Conservation (phyloP, 2,888 invertebrate species). For the Drosophila peninsularis region DNA sequence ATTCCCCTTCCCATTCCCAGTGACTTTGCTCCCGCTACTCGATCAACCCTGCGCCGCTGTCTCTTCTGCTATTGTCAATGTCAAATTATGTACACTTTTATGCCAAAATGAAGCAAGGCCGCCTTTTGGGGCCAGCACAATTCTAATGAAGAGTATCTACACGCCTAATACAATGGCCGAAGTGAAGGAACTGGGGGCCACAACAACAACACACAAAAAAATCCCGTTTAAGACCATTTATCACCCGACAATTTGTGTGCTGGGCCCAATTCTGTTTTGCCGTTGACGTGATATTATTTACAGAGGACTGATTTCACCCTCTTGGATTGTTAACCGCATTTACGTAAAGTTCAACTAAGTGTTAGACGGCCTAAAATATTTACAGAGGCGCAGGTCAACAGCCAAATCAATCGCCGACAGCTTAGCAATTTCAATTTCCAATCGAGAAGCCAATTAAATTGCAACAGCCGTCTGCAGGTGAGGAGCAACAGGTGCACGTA, state of each 20-base stretch:
- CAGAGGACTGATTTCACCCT: constrained; percentile 79
- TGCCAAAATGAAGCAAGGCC: constrained; percentile 71
- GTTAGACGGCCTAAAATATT: constrained; percentile 34
- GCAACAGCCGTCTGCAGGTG: constrained; percentile 16
- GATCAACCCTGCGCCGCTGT: constrained; percentile 32
- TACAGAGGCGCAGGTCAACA: constrained; percentile 32
- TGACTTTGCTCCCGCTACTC: constrained; percentile 9
- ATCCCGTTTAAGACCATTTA: constrained; percentile 85
- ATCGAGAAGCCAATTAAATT: constrained; percentile 30
- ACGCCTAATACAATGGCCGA: constrained; percentile 37
- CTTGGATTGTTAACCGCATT: constrained; percentile 59
- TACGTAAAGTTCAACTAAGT: constrained; percentile 39
- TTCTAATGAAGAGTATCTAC: constrained; percentile 61
- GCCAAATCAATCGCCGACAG: constrained; percentile 31
- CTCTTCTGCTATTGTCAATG: constrained; percentile 76
- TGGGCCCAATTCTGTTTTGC: constrained; percentile 53
- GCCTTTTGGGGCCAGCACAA: constrained; percentile 28
- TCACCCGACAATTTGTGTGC: constrained; percentile 80
- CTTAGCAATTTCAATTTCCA: constrained; percentile 18
- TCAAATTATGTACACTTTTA: constrained; percentile 82
- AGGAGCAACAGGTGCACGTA: constrained; percentile 6
- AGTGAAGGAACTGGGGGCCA: neutral
- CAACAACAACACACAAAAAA: constrained; percentile 62
- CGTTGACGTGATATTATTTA: constrained; percentile 76
- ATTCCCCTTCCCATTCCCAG: neutral